Evolutionary conservation across 2,797 vertebrate species (phyloP), one percentile per base, ranked within the genome.

Genomic region (Chelon auratus): DNA sequence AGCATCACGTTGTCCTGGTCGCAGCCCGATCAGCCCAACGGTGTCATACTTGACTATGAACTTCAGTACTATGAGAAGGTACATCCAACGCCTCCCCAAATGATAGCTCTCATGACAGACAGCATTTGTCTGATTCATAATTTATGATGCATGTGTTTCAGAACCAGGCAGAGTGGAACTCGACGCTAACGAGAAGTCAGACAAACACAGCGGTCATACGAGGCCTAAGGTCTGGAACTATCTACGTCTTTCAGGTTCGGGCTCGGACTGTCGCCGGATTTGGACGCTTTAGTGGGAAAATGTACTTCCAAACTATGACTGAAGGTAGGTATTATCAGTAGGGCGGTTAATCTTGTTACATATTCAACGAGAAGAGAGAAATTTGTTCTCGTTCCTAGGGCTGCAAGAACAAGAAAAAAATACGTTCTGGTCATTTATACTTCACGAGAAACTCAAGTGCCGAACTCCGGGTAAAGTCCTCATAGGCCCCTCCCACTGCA

Each of bases 221-320:
- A 15, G 95, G 95, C 62, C 94, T 98, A 77, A 97, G 94, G 79
- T 93, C 96, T 0, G 97, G 97, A 68, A 95, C 94, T 74, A 99
- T 99, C 91, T 99, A 99, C 65, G 95, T 98, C 85, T 99, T 99
- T 91, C 97, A 98, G 92, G 97, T 99, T 80, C 95, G 97, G 50
- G 97, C 97, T 0, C 94, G 97, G 57, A 99, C 97, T 0, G 97
- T 99, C 39, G 97, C 97, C 0, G 97, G 97, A 1, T 99, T 98
- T 2, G 97, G 97, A 82, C 96, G 97, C 59, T 97, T 97, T 78
- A 98, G 97, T 1, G 97, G 97, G 20, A 99, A 99, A 93, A 98
- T 99, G 97, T 98, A 98, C 82, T 98, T 99, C 90, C 97, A 98
- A 89, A 98, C 97, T 79, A 98, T 99, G 96, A 99, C 97, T 2